A percentile compares a stretch with the other conserved stretches of the same genome.
Conservation (phyloP, 1,140 invertebrate species). For the Asobara japonica region DNA sequence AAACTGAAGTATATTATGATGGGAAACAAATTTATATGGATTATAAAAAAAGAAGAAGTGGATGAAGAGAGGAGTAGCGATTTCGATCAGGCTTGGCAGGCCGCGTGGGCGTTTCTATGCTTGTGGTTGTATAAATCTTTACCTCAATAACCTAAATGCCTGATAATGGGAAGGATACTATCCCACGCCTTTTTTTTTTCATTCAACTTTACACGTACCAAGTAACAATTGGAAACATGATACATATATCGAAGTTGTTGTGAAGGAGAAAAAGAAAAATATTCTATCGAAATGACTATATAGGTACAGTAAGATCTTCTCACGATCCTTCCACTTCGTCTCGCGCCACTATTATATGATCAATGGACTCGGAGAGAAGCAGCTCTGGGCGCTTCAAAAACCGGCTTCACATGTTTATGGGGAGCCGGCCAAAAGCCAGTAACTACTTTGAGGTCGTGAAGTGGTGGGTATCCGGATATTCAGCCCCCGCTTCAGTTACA, state of each 20-base stretch:
- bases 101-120: neutral
- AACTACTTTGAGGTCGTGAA: neutral
- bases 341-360: too few species aligned
- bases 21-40: neutral
- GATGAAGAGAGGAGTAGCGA: neutral
- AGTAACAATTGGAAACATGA: neutral
- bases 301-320: neutral
- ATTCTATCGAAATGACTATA: too few species aligned
- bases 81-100: neutral
- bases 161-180: neutral
- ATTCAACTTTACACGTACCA: neutral
- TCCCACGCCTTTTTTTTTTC: conserved; percentile 3
- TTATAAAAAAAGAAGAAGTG: neutral
- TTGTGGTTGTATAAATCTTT: neutral
- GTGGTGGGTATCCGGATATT: neutral
- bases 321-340: neutral
- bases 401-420: neutral
- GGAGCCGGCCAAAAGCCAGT: neutral
- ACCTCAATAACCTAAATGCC: neutral
- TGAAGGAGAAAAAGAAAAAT: too few species aligned
- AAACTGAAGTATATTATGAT: neutral
- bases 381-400: neutral
- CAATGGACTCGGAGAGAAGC: too few species aligned
- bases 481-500: neutral
- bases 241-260: neutral